Conservation (phyloP, 92 coral and sea anemone genomes). For the Blastomussa wellsi region DNA sequence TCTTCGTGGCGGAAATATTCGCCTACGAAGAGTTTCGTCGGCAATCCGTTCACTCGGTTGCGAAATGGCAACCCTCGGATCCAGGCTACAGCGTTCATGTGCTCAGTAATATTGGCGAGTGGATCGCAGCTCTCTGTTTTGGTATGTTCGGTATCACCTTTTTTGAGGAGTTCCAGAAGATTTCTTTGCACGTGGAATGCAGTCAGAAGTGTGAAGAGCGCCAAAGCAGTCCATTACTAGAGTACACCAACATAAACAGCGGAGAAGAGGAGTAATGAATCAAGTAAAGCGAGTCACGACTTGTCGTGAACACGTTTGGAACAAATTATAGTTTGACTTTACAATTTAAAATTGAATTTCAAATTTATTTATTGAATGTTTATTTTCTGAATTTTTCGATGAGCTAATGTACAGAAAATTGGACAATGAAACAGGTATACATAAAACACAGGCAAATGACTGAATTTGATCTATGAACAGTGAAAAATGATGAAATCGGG, state of each 20-base stretch:
- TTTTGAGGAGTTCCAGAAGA: constrained; percentile 94
- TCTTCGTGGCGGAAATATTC: constrained; percentile 85
- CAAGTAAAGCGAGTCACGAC: not conserved
- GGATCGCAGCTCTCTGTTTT: constrained; percentile 93
- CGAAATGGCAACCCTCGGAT: constrained; percentile 95
- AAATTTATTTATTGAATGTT: not conserved
- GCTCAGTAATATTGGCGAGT: constrained; percentile 95
- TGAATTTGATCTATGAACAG: not conserved
- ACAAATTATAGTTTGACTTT: not conserved
- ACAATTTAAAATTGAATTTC: not conserved
- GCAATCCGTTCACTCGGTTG: constrained; percentile 82
- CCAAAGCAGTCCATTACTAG: constrained; percentile 31
- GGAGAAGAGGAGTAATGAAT: constrained; percentile 26
- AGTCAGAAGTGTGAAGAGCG: constrained; percentile 51
- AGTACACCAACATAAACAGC: constrained; percentile 22
- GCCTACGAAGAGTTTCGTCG: constrained; percentile 85
- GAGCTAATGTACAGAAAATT: not conserved
- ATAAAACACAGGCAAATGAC: not conserved
- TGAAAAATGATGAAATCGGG: not conserved
- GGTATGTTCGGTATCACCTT: constrained; percentile 86
- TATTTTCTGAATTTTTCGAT: too few relatives aligned
- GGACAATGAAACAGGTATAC: not conserved
- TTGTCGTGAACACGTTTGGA: not conserved
- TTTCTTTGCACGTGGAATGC: constrained; percentile 80
- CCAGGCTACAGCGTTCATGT: constrained; percentile 97